These are phyloP conservation scores for Aegithalos caudatus DNA, from an alignment of 2,113 vertebrate species.

Conservation along the genomic window DNA sequence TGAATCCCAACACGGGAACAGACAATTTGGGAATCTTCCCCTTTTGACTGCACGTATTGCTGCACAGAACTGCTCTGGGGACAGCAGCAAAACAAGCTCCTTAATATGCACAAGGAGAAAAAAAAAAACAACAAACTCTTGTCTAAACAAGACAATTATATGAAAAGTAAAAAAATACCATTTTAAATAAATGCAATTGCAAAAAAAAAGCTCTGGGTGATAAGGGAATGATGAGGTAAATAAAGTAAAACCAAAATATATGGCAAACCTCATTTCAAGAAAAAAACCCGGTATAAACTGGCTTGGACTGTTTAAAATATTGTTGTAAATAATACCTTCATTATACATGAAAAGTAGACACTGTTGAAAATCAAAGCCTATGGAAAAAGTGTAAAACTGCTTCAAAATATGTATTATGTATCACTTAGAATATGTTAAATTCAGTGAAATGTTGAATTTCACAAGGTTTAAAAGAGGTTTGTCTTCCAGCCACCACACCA, in stretches of 20 bases:
- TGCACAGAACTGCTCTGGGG: background rate
- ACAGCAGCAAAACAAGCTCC: background rate
- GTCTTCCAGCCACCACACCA: background rate
- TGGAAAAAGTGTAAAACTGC: background rate
- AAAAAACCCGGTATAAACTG: background rate
- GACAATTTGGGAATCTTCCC: background rate
- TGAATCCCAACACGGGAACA: background rate
- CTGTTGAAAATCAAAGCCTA: background rate
- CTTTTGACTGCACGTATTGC: background rate
- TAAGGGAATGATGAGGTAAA: background rate
- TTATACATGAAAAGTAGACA: background rate
- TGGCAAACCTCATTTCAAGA: background rate
- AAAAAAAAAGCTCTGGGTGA: background rate
- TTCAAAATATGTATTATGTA: background rate
- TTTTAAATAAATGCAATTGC: background rate
- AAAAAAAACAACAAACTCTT: no score
- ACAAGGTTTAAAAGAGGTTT: background rate
- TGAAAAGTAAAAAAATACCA: background rate
- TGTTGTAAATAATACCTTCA: background rate
- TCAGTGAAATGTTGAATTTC: background rate
- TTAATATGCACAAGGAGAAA: background rate
- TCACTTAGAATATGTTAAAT: background rate
- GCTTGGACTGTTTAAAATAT: background rate
- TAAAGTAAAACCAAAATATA: background rate
- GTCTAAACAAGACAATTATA: background rate